Base-by-base conservation (phyloP, 2,113 vertebrate species). In the Catharus minimus region DNA sequence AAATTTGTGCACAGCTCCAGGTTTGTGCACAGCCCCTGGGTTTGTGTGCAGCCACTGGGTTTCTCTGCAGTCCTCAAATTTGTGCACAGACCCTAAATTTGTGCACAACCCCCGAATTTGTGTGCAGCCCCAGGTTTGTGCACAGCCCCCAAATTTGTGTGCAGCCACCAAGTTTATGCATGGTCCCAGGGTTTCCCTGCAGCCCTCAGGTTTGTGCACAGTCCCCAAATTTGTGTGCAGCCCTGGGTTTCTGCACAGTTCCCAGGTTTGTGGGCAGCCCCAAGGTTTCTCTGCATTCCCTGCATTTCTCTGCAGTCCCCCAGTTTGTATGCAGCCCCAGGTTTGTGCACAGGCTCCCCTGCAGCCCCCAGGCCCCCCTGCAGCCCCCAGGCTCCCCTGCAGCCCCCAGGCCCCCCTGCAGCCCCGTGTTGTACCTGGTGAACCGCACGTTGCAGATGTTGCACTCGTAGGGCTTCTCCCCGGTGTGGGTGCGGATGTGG, bases 391-490 rank as follows among this genome's bases (percentile, higher is more conserved):
- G 19, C 60, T 1, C 33, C 41, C 41, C 41, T 41, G 13, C 41
- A 43, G 15, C 12, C 26, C 66, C n/a, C 4, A 0, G n/a, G 6
- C 36, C 23, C 21, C 46, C 13, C 46, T 24, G 46, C 46, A 23
- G 21, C 44, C 57, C 82, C 91, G 21, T 62, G 58, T 92, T 84
- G 90, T 97, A 99, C 99, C 96, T 98, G 97, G 96, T 99, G 97
- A 97, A 99, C 52, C 97, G 98, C 93, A 97, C 98, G 94, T 97
- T 98, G 98, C 97, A 99, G 98, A 99, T 99, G 97, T 98, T 98
- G 95, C 99, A 99, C 96, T 99, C 99, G 7, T 99, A 99, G 78
- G 99, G 99, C 94, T 99, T 99, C 97, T 99, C 99, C 62, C 99
- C 99, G 0, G 99, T 99, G 98, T 99, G 99, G 44, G 99, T 99